phyloP scores from a whole-genome alignment of 2,888 invertebrate species.

The Nomada fucata region DNA sequence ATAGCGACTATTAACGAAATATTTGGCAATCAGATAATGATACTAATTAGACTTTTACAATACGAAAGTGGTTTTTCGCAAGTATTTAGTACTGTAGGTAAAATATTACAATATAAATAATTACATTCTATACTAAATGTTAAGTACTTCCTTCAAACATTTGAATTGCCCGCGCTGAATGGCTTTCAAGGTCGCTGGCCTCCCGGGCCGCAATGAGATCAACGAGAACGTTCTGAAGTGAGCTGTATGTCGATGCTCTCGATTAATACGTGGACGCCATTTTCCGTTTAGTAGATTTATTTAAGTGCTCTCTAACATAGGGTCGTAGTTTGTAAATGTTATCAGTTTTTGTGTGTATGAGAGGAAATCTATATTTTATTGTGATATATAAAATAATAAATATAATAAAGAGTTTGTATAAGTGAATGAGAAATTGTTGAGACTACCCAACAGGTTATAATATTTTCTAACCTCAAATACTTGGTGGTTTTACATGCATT shows the following conservation, averaged over 20 bases:
- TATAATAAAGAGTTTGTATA: neutral
- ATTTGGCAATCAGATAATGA: too few species aligned
- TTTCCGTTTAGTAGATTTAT: neutral
- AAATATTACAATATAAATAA: too few species aligned
- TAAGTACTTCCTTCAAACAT: neutral
- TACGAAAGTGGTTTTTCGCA: too few species aligned
- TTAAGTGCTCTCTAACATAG: neutral
- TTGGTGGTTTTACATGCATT: too few species aligned
- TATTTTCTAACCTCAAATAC: constrained; percentile 18
- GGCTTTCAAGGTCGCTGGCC: neutral
- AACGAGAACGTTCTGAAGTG: constrained; percentile 1
- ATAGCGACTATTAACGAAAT: too few species aligned
- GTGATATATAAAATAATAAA: neutral
- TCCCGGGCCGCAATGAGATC: neutral
- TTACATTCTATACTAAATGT: too few species aligned
- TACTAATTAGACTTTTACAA: too few species aligned
- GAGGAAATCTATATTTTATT: neutral
- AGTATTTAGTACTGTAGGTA: too few species aligned
- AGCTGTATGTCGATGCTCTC: neutral
- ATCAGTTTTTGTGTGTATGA: neutral
- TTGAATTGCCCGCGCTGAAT: neutral
- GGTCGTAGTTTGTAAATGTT: accelerated
- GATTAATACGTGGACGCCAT: neutral
- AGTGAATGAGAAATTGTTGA: neutral
- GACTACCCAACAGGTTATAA: neutral